phyloP scores from a whole-genome alignment of 2,797 vertebrate genomes.

The Dipus sagitta region DNA sequence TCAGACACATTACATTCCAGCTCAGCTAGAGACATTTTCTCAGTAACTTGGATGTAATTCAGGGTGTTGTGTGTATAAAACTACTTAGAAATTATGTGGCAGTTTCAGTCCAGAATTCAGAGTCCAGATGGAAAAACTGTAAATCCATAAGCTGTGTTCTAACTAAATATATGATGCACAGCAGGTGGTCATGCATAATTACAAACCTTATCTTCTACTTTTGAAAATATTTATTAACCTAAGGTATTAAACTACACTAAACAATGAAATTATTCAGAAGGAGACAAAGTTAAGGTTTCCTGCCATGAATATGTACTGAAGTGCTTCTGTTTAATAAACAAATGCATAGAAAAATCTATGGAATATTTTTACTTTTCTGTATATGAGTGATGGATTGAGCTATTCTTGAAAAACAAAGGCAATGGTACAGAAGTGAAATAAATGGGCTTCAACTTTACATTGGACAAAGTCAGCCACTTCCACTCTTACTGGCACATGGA shows the following conservation, averaged over 20 bases:
- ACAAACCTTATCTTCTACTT: not conserved
- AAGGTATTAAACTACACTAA: not conserved
- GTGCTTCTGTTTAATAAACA: conserved; percentile 5
- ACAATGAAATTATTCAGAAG: conserved; percentile 31
- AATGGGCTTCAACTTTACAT: conserved; percentile 12
- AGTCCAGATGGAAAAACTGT: conserved; percentile 26
- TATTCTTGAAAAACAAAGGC: not conserved
- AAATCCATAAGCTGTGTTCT: conserved; percentile 53
- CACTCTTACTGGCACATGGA: not conserved
- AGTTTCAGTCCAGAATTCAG: conserved; percentile 68
- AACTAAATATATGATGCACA: conserved; percentile 57
- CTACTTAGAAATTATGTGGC: conserved; percentile 73
- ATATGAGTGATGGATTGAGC: not conserved
- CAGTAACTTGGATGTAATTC: conserved; percentile 33
- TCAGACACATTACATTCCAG: not conserved
- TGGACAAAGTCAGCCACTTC: not conserved
- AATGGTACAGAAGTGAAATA: not conserved
- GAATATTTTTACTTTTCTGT: not conserved
- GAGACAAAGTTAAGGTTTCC: not conserved
- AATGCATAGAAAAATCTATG: not conserved
- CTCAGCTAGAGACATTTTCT: not conserved
- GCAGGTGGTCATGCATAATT: conserved; percentile 71
- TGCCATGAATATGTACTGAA: not conserved
- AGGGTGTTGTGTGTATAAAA: conserved; percentile 64
- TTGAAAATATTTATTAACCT: conserved; percentile 24